Base-by-base conservation (phyloP, 1,140 invertebrate genomes). In the Diorhabda sublineata region DNA sequence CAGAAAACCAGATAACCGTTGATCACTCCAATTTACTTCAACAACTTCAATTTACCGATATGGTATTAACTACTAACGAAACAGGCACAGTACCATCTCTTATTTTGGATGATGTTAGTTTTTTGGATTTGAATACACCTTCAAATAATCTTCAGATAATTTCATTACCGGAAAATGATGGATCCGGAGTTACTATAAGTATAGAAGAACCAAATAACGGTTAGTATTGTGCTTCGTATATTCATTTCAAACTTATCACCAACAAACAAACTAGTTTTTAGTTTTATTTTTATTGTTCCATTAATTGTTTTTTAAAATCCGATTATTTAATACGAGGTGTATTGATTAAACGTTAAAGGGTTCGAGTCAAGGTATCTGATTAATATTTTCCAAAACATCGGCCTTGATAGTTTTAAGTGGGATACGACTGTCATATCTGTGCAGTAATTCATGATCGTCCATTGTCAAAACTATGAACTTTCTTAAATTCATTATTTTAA, bases 61-160 rank as follows among this genome's bases (percentile, higher is more conserved):
- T 69, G 3, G 59, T 69, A 8, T 41, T 69, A 26, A 47, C 65
- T 4, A 61, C 60, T 8, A 61, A 67, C 45, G 59, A 66, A 4
- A 61, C 43, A 4, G 60, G 52, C 8, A 9, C 41, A 3, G 26
- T 26, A n/a, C 26, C 60, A 3, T 58, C 69, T 3, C 9, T 66
- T 4, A 66, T 58, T 9, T 47, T 70, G 4, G 43, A 65, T 45
- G 69, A 70, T 11, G 57, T 66, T 47, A 66, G 52, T 4, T 44
- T 70, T 5, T n/a, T 70, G 5, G 59, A 70, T 57, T 7, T 65
- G n/a, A 44, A 47, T 6, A 2, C 61, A 2, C 3, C 61, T 8
- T 44, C 8, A 42, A 62, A 44, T 62, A 62, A 62, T 45, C 8
- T 62, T 1, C 42, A 47, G 61, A 62, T 62, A 62, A 45, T 62